Base-by-base conservation (phyloP, 2,113 vertebrate genomes). In the Megaceryle torquata region DNA sequence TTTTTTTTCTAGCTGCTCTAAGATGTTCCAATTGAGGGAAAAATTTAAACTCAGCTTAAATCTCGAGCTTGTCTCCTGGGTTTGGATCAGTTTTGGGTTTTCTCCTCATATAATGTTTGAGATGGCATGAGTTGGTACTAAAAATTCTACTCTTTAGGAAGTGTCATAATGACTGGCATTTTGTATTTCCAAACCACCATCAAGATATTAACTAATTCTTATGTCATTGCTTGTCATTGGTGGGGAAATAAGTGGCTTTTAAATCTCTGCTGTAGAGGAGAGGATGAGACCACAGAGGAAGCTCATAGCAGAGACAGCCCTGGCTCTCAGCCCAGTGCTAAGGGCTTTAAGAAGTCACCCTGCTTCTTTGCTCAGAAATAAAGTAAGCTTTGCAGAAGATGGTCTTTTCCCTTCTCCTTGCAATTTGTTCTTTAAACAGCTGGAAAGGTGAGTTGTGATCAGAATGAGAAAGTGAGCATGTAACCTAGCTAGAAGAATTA, bases 201-300 rank as follows among this genome's bases (percentile, higher is more conserved):
- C 51, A n/a, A 64, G 48, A 33, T 56, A 78, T 16, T 78, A 86
- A 86, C 80, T 75, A 82, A 86, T 92, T 92, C 90, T 82, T 86
- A 72, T 39, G 81, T 84, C 90, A 94, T 37, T 85, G 44, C 63
- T 57, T 95, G 67, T 80, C 82, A 35, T n/a, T 86, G 67, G 61
- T 86, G 67, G 83, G 88, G 88, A 89, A 92, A 53, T 60, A 39
- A 95, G 74, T 79, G 77, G 59, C 86, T 94, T 95, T 89, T 75
- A 91, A 86, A 69, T 59, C 65, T 89, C 69, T 79, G 26, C 53
- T 88, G 6, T 19, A 75, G 64, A 70, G 65, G 44, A 93, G 65
- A 72, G 44, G 54, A 79, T 77, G 86, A 93, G 69, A 86, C 93
- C 81, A 79, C 69, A 92, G 90, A 91, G 77, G 83, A 92, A 78